Evolutionary conservation across 2,797 vertebrate genomes (phyloP), one percentile per base, ranked within the genome.

Genomic region (Perodicticus potto): DNA sequence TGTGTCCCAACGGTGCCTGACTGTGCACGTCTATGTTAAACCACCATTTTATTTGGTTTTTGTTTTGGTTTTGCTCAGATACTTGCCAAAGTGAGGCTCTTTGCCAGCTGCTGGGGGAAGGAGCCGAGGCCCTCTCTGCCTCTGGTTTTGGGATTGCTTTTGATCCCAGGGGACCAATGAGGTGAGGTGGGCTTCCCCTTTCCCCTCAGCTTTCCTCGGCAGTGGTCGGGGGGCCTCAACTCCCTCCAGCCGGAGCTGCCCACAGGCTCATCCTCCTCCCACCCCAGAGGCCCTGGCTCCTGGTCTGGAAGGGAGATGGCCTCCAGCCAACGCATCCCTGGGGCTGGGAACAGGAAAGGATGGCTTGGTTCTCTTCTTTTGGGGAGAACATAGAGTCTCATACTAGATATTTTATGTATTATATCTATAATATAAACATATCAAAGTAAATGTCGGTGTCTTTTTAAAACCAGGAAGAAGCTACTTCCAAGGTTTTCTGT

Each of bases 1-100:
- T 82, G 81, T 17, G 25, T 90, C 97, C 97, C 82, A 97, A 96
- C 90, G 92, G 98, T 98, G 98, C 98, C 98, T 98, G 98, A 98
- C 95, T 82, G 93, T 83, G 93, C 93, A 85, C 96, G 55, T 97
- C 97, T 97, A 96, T 98, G 97, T 96, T 97, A 97, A 97, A 89
- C 97, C 96, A 98, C 96, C 98, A 97, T 98, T 98, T 98, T 98
- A 96, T 98, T 98, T 97, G 98, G 97, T 97, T 98, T 98, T 98
- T 98, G 95, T 87, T 97, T 97, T 97, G 95, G 89, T 97, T 97
- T 98, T 98, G 98, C 98, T 98, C 97, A 93, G 94, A 98, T 97
- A 98, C 98, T 98, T 98, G 98, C 98, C 98, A 97, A 98, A 98
- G 97, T 95, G 97, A 86, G 20, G 97, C 96, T 98, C 92, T 83